These are phyloP conservation scores for Ptycholaimellus sp. DNA, from an alignment of 2,888 invertebrate genomes.

Conservation along the genomic window DNA sequence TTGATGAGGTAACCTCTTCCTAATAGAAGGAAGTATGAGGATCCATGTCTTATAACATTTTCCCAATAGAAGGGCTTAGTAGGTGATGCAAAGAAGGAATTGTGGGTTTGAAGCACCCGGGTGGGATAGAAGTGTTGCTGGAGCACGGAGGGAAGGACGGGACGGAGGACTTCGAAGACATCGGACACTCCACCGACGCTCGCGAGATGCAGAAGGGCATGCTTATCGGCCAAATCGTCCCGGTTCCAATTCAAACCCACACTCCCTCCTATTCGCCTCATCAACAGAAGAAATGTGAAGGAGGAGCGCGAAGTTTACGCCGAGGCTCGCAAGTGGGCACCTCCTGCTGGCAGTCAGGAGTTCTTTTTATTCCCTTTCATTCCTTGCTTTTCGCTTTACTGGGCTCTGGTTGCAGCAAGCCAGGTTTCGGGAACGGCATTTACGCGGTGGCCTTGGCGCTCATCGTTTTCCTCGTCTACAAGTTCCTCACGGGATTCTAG, in stretches of 20 bases:
- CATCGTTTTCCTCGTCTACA: too few relatives aligned
- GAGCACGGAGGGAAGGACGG: constrained; percentile 23
- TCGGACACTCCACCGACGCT: constrained; percentile 24
- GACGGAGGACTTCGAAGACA: constrained; percentile 24
- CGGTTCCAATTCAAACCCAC: constrained; percentile 3
- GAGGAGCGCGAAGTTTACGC: not conserved
- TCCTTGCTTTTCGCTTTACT: too few relatives aligned
- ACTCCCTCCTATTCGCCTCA: too few relatives aligned
- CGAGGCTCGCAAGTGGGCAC: not conserved
- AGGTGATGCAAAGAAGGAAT: too few relatives aligned
- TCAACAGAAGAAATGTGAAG: not conserved
- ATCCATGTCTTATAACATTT: too few relatives aligned
- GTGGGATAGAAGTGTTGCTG: constrained; percentile 23
- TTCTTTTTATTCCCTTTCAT: too few relatives aligned
- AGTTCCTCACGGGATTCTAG: too few relatives aligned
- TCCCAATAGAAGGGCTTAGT: too few relatives aligned
- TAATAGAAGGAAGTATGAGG: too few relatives aligned
- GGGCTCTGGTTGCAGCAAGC: too few relatives aligned
- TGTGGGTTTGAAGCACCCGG: constrained; percentile 23
- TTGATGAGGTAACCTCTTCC: constrained; percentile 22
- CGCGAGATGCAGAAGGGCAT: constrained; percentile 21
- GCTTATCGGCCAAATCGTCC: constrained; percentile 16
- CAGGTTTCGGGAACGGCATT: too few relatives aligned
- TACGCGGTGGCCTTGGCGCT: too few relatives aligned
- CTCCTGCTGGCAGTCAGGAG: not conserved